Evolutionary conservation across 2,888 invertebrate genomes (phyloP), one percentile per base, ranked within the genome.

Genomic region (Chrysomela aeneicollis): DNA sequence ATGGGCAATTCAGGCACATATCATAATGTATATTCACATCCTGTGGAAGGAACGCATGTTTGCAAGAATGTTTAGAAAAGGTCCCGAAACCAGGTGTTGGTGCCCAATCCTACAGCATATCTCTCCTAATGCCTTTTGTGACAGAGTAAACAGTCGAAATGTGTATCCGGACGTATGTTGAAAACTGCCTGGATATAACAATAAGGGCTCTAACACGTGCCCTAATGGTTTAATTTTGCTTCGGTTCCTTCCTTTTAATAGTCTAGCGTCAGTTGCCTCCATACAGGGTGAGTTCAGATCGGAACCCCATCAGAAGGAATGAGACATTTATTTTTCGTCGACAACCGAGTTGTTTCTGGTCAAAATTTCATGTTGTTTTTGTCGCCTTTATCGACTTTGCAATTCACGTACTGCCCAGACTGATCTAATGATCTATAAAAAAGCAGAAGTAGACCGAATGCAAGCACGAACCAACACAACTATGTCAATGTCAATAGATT

Each of bases 161-260:
- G 15, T 46, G 58, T 53, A 50, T 61, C 52, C 65, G 65, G 65
- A 65, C 58, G 61, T 65, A 49, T 57, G 53, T 30, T 26, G 60
- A 51, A 15, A 61, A 50, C 51, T 47, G 49, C 50, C 52, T 17
- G 47, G 42, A 42, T 59, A 32, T 46, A 61, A 60, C 65, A 65
- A 65, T 65, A 15, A 42, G 50, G 58, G 65, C 58, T 61, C 54
- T 52, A 58, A 61, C 64, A 61, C 53, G 61, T 54, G 65, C 58
- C 61, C 42, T 15, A 42, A 42, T 42, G 42, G 42, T 42, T 42
- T 15, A 42, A 42, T 42, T 42, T 42, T 15, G 42, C 15, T 42
- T 15, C 10, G 15, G 15, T 15, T 15, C 4, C 15, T 10, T 35
- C 32, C 10, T 35, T 35, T n/a, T n/a, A n/a, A 35, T 35, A 35